A percentile compares a stretch with the other conserved stretches of the same genome.
Evolutionary conservation across 2,888 invertebrate species (phyloP).

Genomic region (Cheilosia grossa): DNA sequence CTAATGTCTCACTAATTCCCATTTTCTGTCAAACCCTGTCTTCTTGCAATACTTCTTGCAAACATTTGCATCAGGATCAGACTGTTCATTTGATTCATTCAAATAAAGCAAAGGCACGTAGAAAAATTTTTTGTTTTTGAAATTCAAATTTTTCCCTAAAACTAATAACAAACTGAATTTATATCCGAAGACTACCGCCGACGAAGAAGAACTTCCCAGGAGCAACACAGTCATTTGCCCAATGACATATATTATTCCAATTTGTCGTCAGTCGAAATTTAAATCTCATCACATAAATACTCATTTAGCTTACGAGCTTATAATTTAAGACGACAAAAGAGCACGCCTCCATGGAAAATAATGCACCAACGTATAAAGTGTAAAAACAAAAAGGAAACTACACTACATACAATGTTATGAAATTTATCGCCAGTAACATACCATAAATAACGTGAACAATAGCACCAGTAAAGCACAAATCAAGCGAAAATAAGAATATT

Average conservation of each 20-base stretch:
- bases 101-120: no score
- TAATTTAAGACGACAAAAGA: slow-evolving; percentile 14
- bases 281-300: slow-evolving; percentile 47
- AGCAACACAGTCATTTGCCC: background rate
- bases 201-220: no score
- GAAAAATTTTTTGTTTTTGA: no score
- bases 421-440: slow-evolving; percentile 67
- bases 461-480: slow-evolving; percentile 69
- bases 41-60: no score
- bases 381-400: slow-evolving; percentile 21
- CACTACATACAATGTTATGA: slow-evolving; percentile 37
- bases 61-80: no score
- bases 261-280: slow-evolving; percentile 1
- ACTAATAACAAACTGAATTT: no score
- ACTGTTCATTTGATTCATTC: no score
- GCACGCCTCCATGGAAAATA: slow-evolving; percentile 1
- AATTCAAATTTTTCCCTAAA: no score
- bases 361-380: slow-evolving; percentile 61
- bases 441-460: slow-evolving; percentile 73
- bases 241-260: slow-evolving; percentile 6
- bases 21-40: no score
- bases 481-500: slow-evolving; percentile 29
- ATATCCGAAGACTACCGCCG: no score
- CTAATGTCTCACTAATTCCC: no score
- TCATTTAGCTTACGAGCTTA: slow-evolving; percentile 38